Conservation (phyloP, 2,113 vertebrate genomes). For the Pseudolaguvia tuberculata region DNA sequence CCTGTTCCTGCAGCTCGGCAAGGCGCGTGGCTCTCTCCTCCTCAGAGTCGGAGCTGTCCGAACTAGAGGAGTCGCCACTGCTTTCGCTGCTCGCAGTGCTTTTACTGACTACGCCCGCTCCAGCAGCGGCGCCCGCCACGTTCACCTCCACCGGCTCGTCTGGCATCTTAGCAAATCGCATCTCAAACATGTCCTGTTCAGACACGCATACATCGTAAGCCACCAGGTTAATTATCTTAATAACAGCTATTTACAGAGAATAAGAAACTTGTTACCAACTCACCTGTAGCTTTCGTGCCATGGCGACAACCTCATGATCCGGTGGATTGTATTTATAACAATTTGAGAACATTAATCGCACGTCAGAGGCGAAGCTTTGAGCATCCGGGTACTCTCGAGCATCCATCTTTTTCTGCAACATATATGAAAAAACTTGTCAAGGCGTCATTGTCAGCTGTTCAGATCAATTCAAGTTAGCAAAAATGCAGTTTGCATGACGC, state of each 20-base stretch:
- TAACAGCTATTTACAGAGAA: neutral
- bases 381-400: slow-evolving; percentile 83
- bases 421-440: slow-evolving; percentile 32
- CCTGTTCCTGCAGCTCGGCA: slow-evolving; percentile 87
- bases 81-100: slow-evolving; percentile 73
- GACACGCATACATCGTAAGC: neutral
- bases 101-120: slow-evolving; percentile 66
- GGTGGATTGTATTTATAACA: slow-evolving; percentile 98
- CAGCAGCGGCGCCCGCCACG: slow-evolving; percentile 49
- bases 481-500: too few relatives aligned
- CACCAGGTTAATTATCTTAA: neutral
- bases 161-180: slow-evolving; percentile 90
- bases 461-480: too few relatives aligned
- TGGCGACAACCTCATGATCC: slow-evolving; percentile 83
- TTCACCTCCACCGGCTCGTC: slow-evolving; percentile 75
- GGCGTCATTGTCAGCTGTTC: neutral
- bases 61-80: slow-evolving; percentile 68
- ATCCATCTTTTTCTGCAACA: slow-evolving; percentile 87
- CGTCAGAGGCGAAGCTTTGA: slow-evolving; percentile 85
- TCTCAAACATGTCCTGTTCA: slow-evolving; percentile 87
- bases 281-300: slow-evolving; percentile 93
- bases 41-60: slow-evolving; percentile 75
- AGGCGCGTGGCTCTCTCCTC: slow-evolving; percentile 79
- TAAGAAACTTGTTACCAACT: neutral
- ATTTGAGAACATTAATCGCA: slow-evolving; percentile 96